Evolutionary conservation across 2,888 invertebrate genomes (phyloP).

Genomic region (Sphaerophoria rueppellii): DNA sequence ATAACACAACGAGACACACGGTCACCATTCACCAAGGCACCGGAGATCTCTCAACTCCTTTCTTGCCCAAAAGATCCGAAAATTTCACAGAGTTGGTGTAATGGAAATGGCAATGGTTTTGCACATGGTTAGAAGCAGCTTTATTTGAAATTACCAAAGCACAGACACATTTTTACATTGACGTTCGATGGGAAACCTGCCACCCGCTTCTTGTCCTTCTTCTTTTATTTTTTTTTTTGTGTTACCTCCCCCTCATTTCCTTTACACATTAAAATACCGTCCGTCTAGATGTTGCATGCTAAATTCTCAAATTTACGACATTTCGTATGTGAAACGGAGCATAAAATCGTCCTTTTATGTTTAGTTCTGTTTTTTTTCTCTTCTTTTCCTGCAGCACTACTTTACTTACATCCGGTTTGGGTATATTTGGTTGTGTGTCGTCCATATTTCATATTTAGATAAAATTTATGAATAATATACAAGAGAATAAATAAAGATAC

Average conservation of each 20-base stretch:
- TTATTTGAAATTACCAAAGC: constrained; percentile 58
- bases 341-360: constrained; percentile 69
- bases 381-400: not conserved
- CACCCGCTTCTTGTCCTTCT: constrained; percentile 12
- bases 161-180: constrained; percentile 43
- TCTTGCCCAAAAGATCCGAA: not conserved
- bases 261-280: constrained; percentile 35
- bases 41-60: not conserved
- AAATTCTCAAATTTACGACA: constrained; percentile 71
- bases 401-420: constrained; percentile 20
- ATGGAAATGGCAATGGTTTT: constrained; percentile 38
- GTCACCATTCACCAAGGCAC: constrained; percentile 46
- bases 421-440: constrained; percentile 22
- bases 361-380: constrained; percentile 15
- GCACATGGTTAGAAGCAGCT: constrained; percentile 54
- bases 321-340: constrained; percentile 70
- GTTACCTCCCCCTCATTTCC: not conserved
- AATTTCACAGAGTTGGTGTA: not conserved
- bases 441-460: constrained; percentile 66
- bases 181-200: constrained; percentile 45
- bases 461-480: constrained; percentile 65
- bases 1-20: constrained; percentile 38
- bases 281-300: constrained; percentile 39
- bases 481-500: constrained; percentile 53
- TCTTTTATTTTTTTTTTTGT: not conserved